Base-by-base conservation (phyloP, 1,140 invertebrate species). In the Rhyacophila brunnea region DNA sequence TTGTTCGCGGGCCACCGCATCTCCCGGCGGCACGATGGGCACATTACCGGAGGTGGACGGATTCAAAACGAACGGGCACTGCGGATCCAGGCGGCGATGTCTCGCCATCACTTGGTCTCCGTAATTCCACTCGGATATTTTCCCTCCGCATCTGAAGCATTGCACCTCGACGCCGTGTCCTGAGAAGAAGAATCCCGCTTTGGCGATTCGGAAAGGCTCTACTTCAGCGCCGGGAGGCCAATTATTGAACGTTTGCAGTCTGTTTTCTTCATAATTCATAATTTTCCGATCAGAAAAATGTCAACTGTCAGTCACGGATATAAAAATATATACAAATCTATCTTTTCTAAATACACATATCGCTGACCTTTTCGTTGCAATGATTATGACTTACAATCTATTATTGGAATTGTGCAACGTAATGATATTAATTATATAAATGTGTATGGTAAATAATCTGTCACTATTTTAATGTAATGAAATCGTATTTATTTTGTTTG, bases 121-220 rank as follows among this genome's bases (percentile, higher is more conserved):
- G 71, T 83, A 88, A 62, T 88, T 83, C 90, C 89, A 92, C 56
- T 87, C 81, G 0, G 83, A 81, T 65, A 92, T 85, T 71, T 79
- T 82, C n/a, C 78, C 72, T 28, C 83, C 81, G 74, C 91, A 93
- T 59, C 47, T 32, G 45, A 52, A 59, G 71, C 91, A 93, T 68
- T 90, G 80, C 2, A 90, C 88, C 66, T 87, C 84, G 10, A 83
- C 72, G 28, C 74, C 83, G 59, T 75, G 72, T 13, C 87, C 87
- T 1, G 84, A 87, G 44, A 87, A 91, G 69, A 84, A 93, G 76
- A 95, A 94, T 9, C 92, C 92, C 38, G 88, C 90, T 70, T 85
- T 85, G 1, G 91, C 90, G 63, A 95, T 81, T 68, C 84, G 77
- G 34, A 74, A 68, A 11, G 84, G 73, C 68, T 82, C 82, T 1